Evolutionary conservation across 2,888 invertebrate species (phyloP).

Genomic region (Eudasyphora cyanicolor): DNA sequence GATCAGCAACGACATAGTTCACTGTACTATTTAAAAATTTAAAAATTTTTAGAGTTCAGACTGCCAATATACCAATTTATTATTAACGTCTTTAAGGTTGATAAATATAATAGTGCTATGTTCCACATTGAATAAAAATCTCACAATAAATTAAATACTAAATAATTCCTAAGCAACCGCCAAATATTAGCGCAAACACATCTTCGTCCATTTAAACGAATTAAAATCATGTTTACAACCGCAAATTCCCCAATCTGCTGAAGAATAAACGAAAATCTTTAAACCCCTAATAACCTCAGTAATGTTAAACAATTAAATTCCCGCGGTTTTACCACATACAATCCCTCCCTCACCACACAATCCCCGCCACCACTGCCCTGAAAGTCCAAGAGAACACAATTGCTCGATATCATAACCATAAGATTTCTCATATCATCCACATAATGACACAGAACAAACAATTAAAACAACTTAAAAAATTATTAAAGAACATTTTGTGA

Average conservation of each 20-base stretch:
- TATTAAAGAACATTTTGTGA: constrained; percentile 30
- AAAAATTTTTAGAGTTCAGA: too few species aligned
- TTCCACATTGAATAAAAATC: too few species aligned
- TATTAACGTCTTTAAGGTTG: too few species aligned
- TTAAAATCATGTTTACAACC: background rate
- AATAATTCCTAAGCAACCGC: too few species aligned
- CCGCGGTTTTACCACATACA: background rate
- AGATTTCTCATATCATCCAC: background rate
- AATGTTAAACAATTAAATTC: background rate
- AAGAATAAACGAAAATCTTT: background rate
- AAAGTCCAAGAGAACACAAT: background rate
- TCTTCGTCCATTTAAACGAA: too few species aligned
- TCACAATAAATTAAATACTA: too few species aligned
- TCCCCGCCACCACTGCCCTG: background rate
- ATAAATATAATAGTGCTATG: too few species aligned
- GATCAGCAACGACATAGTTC: too few species aligned
- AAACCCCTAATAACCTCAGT: background rate
- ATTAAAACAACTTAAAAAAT: constrained; percentile 41
- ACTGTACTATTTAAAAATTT: too few species aligned
- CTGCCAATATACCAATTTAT: too few species aligned
- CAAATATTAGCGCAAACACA: too few species aligned
- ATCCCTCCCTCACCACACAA: too few species aligned
- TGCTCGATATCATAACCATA: background rate
- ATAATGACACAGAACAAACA: constrained; percentile 12
- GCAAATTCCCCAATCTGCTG: background rate